Evolutionary conservation across 2,888 invertebrate genomes (phyloP), one percentile per base, ranked within the genome.

Genomic region (Drosophila hamatofila): DNA sequence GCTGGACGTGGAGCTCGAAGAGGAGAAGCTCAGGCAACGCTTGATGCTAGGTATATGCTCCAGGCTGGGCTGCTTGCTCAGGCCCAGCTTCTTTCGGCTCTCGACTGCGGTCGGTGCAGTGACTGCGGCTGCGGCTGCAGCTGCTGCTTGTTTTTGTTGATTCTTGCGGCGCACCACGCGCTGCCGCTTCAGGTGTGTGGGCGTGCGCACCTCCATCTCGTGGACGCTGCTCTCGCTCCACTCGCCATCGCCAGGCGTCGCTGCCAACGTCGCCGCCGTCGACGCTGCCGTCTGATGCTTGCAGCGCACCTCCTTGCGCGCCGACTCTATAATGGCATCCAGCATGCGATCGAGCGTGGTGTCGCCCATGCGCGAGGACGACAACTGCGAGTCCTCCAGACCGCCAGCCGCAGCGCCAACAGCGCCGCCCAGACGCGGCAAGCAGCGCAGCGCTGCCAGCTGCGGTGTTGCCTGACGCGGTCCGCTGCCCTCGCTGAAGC

Each of bases 11-110:
- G 94, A 94, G 12, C 88, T 89, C n/a, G 94, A 94, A 18, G 95
- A 94, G 18, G 95, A 95, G 89, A 94, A 95, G 14, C 94, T 95
- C 9, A 95, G 88, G 83, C 95, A 95, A 64, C 95, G 93, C 83
- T 95, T 93, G 18, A 94, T 91, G 42, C 94, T 94, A 58, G 94
- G 94, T 21, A 94, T 93, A 56, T 91, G 90, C 67, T 79, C 80
- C 58, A 83, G 55, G 16, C 27, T 27, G 0, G 35, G 18, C 21
- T 48, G 57, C 25, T 60, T 46, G 39, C 14, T 11, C 46, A 41
- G 55, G 1, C n/a, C 41, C 14, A 9, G 18, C 12, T 18, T 37
- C 7, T 48, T 55, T 23, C 5, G 41, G 3, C 49, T 49, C 18
- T 33, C 49, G 33, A 14, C 21, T 14, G 18, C 49, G 14, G 14